Percentiles rank a stretch among this genome's conserved stretches.
Evolutionary conservation across 2,888 invertebrate species (phyloP).

Genomic region (Carcina quercana): DNA sequence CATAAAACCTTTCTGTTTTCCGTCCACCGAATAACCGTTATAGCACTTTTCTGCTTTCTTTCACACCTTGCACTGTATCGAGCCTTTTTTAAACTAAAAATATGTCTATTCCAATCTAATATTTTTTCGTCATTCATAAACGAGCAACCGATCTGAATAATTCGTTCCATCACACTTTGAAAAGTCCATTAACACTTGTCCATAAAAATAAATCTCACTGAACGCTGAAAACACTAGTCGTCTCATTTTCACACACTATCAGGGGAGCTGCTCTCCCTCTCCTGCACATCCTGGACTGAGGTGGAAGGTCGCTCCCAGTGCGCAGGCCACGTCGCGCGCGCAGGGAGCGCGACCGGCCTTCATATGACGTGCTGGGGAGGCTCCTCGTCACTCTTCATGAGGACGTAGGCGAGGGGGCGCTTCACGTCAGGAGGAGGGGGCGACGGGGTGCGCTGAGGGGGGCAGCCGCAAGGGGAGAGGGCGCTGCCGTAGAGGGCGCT

Average conservation of each 20-base stretch:
- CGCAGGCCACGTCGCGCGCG: slow-evolving; percentile 66
- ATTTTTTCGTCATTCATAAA: too few species aligned
- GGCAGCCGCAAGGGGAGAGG: slow-evolving; percentile 61
- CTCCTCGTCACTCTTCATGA: slow-evolving; percentile 77
- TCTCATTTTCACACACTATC: slow-evolving; percentile 45
- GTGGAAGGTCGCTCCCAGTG: slow-evolving; percentile 71
- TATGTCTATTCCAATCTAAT: not conserved
- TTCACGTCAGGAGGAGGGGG: slow-evolving; percentile 59
- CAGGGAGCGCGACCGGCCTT: slow-evolving; percentile 89
- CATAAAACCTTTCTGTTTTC: too few species aligned
- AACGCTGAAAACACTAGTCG: too few species aligned
- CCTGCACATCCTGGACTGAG: slow-evolving; percentile 46
- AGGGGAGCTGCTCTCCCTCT: slow-evolving; percentile 55
- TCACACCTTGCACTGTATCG: too few species aligned
- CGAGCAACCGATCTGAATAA: too few species aligned
- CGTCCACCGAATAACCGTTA: too few species aligned
- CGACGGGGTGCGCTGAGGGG: slow-evolving; percentile 56
- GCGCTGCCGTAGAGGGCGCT: slow-evolving; percentile 62
- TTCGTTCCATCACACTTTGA: too few species aligned
- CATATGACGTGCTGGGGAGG: slow-evolving; percentile 83
- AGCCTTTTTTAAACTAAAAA: too few species aligned
- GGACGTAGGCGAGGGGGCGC: slow-evolving; percentile 76
- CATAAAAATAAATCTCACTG: too few species aligned
- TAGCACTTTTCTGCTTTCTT: too few species aligned
- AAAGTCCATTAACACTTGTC: not conserved